phyloP scores from a whole-genome alignment of 2,888 invertebrate species.

The Euclidia mi region DNA sequence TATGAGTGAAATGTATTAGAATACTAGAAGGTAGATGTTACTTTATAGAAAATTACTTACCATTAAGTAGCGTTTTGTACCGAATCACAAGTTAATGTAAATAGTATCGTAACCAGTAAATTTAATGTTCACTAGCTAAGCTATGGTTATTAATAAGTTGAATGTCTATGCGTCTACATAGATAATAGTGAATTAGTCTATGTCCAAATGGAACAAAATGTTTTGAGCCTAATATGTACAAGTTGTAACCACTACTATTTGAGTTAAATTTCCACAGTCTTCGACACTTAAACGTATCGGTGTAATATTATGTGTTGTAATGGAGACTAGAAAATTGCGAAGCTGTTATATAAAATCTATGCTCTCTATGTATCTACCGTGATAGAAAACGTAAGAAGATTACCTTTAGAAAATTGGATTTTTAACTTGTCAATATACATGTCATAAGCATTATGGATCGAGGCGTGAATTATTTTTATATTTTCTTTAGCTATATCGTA shows the following conservation, averaged over 20 bases:
- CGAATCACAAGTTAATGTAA: too few relatives aligned
- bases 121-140: too few relatives aligned
- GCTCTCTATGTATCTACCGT: constrained; percentile 35
- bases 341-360: constrained; percentile 48
- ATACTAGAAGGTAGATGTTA: constrained; percentile 40
- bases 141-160: neutral
- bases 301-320: constrained; percentile 21
- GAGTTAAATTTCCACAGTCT: too few relatives aligned
- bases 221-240: neutral
- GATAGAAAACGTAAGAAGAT: constrained; percentile 35
- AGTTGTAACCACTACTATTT: constrained; percentile 28
- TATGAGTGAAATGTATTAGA: constrained; percentile 77
- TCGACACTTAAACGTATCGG: constrained; percentile 31
- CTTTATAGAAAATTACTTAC: too few relatives aligned
- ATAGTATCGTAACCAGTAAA: too few relatives aligned
- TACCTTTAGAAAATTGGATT: constrained; percentile 54
- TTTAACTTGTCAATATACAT: constrained; percentile 52
- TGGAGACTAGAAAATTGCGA: constrained; percentile 40
- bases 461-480: constrained; percentile 36
- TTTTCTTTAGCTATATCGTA: too few relatives aligned
- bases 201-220: neutral
- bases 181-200: too few relatives aligned
- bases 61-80: too few relatives aligned
- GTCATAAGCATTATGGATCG: constrained; percentile 48
- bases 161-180: neutral